These are phyloP conservation scores for Sylvicola fuscatus DNA, from an alignment of 2,888 invertebrate species.

Conservation along the genomic window DNA sequence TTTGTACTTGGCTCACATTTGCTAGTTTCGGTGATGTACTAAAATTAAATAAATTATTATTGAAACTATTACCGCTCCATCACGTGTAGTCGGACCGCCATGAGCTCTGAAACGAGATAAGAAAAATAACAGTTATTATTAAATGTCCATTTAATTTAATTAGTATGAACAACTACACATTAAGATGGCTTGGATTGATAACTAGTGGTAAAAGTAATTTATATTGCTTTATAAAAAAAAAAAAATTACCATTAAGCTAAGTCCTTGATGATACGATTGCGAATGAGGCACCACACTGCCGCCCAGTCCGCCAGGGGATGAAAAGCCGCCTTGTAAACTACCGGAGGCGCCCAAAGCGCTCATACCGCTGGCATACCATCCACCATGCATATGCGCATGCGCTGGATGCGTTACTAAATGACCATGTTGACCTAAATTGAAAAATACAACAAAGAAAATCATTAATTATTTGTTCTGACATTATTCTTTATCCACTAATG, in stretches of 20 bases:
- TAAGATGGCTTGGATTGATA: too few species aligned
- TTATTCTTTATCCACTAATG: too few species aligned
- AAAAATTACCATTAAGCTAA: conserved; percentile 39
- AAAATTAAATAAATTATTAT: conserved; percentile 25
- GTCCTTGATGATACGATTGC: conserved; percentile 44
- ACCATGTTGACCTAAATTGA: conserved; percentile 36
- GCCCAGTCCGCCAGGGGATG: conserved; percentile 36
- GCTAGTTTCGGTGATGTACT: conserved; percentile 2
- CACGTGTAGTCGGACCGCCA: conserved; percentile 90
- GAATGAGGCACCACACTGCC: conserved; percentile 43
- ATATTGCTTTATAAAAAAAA: not conserved
- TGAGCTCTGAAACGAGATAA: conserved; percentile 50
- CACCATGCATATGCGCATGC: conserved; percentile 40
- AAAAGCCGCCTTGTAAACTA: conserved; percentile 35
- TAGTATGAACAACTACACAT: not conserved
- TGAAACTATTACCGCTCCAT: conserved; percentile 35
- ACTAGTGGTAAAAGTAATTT: not conserved
- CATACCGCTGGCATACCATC: conserved; percentile 37
- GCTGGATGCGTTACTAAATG: conserved; percentile 34
- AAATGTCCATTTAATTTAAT: not conserved
- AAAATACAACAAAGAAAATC: conserved; percentile 1
- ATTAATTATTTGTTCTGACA: conserved; percentile 1
- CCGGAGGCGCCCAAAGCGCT: conserved; percentile 36
- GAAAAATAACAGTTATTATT: conserved; percentile 8
- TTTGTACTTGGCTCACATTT: conserved; percentile 7